Evolutionary conservation across 1,140 invertebrate genomes (phyloP).

Genomic region (Bombus pyrosoma): DNA sequence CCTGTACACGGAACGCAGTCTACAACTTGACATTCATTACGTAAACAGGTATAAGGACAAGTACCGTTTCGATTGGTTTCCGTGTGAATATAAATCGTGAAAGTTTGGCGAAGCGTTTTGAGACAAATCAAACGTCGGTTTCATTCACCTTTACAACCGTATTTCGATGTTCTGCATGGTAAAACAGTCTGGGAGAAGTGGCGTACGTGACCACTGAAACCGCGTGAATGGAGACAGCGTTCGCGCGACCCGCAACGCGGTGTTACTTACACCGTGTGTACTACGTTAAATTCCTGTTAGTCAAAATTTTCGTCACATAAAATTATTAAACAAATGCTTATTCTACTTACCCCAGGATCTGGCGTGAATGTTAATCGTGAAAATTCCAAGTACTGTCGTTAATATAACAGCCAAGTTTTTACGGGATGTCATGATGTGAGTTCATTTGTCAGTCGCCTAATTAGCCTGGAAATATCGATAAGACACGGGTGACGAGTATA

Average conservation of each 20-base stretch:
- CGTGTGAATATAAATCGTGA: background rate
- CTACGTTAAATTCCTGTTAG: background rate
- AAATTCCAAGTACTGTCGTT: slow-evolving; percentile 21
- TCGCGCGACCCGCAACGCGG: slow-evolving; percentile 36
- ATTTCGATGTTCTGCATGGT: slow-evolving; percentile 39
- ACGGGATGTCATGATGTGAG: slow-evolving; percentile 55
- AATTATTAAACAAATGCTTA: background rate
- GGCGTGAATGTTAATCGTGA: slow-evolving; percentile 35
- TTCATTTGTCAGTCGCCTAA: slow-evolving; percentile 24
- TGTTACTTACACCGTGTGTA: slow-evolving; percentile 1
- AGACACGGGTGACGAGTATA: background rate
- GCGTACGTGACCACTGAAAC: slow-evolving; percentile 76
- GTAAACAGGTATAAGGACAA: slow-evolving; percentile 63
- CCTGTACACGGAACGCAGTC: background rate
- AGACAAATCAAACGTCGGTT: slow-evolving; percentile 5
- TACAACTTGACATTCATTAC: slow-evolving; percentile 71
- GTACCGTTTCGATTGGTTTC: background rate
- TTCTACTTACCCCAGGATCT: slow-evolving; percentile 65
- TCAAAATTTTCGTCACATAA: background rate
- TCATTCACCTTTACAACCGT: slow-evolving; percentile 53
- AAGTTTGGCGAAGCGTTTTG: no score
- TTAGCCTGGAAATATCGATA: no score
- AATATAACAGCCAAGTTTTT: slow-evolving; percentile 28
- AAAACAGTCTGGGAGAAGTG: slow-evolving; percentile 56
- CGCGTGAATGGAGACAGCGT: slow-evolving; percentile 72